Evolutionary conservation across 2,888 invertebrate species (phyloP).

Genomic region (Chironomus tentans): DNA sequence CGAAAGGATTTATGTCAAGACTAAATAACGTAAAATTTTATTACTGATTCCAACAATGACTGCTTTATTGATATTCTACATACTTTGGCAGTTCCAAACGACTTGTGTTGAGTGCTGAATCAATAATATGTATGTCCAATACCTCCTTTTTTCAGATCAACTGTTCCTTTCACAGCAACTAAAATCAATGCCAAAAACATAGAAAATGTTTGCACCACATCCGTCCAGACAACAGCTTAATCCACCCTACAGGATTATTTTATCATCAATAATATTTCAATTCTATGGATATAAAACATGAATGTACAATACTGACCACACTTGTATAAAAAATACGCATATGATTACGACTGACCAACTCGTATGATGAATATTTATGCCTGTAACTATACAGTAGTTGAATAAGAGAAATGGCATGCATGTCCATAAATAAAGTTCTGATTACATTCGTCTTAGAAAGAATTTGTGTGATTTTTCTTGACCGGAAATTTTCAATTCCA

Average conservation of each 20-base stretch:
- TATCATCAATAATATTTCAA: not conserved
- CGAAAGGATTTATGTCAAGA: constrained; percentile 65
- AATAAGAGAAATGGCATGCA: not conserved
- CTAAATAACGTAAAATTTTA: constrained; percentile 43
- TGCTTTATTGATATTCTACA: constrained; percentile 31
- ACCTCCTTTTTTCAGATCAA: constrained; percentile 55
- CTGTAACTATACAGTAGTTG: constrained; percentile 62
- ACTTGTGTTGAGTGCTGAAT: constrained; percentile 57
- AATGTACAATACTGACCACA: constrained; percentile 52
- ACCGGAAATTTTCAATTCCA: too few relatives aligned
- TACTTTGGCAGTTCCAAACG: constrained; percentile 65
- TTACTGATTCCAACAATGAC: not conserved
- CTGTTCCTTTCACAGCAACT: constrained; percentile 64
- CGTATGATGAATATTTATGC: constrained; percentile 69
- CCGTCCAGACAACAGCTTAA: constrained; percentile 63
- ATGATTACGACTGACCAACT: constrained; percentile 75
- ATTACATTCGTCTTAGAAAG: constrained; percentile 18
- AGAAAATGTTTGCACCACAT: constrained; percentile 65
- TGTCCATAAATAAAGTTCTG: not conserved
- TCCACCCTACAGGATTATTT: constrained; percentile 51
- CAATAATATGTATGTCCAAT: constrained; percentile 53
- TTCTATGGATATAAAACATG: not conserved
- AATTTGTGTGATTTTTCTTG: not conserved
- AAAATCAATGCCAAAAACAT: constrained; percentile 68
- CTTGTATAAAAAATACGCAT: constrained; percentile 82